phyloP scores from a whole-genome alignment of 2,797 vertebrate species.

The Nyctibius grandis region DNA sequence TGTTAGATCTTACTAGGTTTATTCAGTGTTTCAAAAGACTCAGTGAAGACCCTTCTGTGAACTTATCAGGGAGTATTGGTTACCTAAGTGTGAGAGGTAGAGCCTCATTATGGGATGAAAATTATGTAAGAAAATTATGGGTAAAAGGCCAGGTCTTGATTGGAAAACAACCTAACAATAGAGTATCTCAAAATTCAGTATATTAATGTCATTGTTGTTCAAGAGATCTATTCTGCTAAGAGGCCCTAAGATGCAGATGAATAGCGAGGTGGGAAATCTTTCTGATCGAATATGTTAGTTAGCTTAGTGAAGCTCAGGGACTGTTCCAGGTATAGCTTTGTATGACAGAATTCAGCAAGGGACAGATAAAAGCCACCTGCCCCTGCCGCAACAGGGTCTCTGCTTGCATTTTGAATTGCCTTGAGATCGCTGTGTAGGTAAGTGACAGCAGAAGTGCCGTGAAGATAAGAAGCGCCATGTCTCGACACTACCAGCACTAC shows the following conservation, averaged over 20 bases:
- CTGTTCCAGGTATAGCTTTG: neutral
- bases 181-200: neutral
- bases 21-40: conserved; percentile 27
- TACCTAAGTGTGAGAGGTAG: neutral
- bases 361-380: neutral
- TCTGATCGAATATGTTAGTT: neutral
- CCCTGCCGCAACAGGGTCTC: too few species aligned
- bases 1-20: conserved; percentile 9
- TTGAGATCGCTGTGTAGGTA: rapidly evolving
- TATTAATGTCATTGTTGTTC: neutral
- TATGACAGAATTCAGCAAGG: neutral
- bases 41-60: neutral
- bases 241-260: neutral
- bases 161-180: neutral
- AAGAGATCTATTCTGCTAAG: neutral
- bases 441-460: neutral
- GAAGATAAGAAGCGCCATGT: neutral
- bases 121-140: neutral
- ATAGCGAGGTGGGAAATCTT: neutral
- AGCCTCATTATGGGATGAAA: neutral
- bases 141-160: neutral
- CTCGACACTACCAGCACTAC: rapidly evolving
- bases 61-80: neutral
- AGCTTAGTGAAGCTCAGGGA: neutral
- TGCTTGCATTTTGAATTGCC: neutral